phyloP scores from a whole-genome alignment of 1,140 invertebrate genomes.

The Bombus affinis region DNA sequence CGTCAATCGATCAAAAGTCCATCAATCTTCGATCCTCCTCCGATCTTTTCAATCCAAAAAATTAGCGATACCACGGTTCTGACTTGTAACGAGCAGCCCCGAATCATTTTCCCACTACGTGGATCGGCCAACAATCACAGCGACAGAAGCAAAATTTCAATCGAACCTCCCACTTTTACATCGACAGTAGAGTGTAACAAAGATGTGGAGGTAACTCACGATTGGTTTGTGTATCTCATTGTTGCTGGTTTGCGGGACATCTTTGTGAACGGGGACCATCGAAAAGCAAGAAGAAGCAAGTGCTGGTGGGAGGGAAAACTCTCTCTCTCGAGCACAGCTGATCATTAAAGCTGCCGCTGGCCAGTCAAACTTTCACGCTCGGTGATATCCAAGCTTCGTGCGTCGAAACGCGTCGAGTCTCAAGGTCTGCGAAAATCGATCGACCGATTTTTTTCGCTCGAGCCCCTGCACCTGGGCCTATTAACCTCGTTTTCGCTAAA shows the following conservation, averaged over 20 bases:
- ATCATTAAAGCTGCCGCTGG: slow-evolving; percentile 73
- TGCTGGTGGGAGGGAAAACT: slow-evolving; percentile 71
- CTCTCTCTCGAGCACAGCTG: slow-evolving; percentile 74
- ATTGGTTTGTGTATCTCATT: not conserved
- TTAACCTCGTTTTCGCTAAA: not conserved
- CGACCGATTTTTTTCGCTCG: not conserved
- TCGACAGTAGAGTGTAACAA: too few relatives aligned
- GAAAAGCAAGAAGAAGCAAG: slow-evolving; percentile 38
- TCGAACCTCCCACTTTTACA: not conserved
- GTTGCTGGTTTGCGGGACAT: slow-evolving; percentile 28
- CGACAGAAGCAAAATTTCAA: not conserved
- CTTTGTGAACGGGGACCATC: slow-evolving; percentile 39
- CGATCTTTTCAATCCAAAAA: too few relatives aligned
- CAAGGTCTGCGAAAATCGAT: slow-evolving; percentile 45
- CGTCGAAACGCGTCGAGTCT: slow-evolving; percentile 14
- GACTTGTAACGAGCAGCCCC: too few relatives aligned
- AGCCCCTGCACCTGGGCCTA: not conserved
- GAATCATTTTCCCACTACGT: too few relatives aligned
- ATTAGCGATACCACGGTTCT: too few relatives aligned
- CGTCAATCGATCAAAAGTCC: too few relatives aligned
- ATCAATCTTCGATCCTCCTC: too few relatives aligned
- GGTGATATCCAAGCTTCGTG: slow-evolving; percentile 70
- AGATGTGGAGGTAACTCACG: not conserved
- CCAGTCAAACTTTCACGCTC: slow-evolving; percentile 80
- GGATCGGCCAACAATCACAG: not conserved